Conservation (phyloP, 2,888 invertebrate species). For the Tetropium fuscum region DNA sequence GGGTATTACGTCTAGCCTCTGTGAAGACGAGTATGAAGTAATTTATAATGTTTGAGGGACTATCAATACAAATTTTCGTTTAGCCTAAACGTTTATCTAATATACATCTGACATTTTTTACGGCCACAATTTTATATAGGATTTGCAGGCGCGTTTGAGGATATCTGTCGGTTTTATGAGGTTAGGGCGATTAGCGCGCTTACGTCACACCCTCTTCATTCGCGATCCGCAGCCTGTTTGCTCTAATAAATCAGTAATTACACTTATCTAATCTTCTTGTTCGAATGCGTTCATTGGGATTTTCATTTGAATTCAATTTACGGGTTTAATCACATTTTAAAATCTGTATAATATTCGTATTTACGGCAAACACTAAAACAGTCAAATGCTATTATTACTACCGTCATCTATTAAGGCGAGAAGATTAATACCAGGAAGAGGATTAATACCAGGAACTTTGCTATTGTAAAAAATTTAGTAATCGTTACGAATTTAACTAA, state of each 20-base stretch:
- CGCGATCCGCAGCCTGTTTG: conserved; percentile 43
- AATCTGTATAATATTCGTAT: conserved; percentile 48
- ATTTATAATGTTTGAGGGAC: too few relatives aligned
- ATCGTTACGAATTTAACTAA: too few relatives aligned
- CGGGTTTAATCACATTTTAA: conserved; percentile 56
- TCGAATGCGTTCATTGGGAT: conserved; percentile 60
- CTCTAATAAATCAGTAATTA: conserved; percentile 64
- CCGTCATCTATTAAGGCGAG: conserved; percentile 24
- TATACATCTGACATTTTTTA: conserved; percentile 21
- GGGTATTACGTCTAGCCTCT: too few relatives aligned
- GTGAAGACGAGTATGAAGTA: too few relatives aligned
- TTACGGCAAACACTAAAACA: conserved; percentile 28
- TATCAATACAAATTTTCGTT: conserved; percentile 28
- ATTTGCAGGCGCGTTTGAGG: conserved; percentile 4
- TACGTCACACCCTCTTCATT: conserved; percentile 45
- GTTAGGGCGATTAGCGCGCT: conserved; percentile 23
- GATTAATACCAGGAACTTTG: too few relatives aligned
- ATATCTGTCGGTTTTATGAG: conserved; percentile 13
- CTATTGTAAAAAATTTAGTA: too few relatives aligned
- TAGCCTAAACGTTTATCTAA: conserved; percentile 23
- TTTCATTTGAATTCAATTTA: conserved; percentile 60
- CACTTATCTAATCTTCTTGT: conserved; percentile 64
- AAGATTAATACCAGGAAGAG: conserved; percentile 19
- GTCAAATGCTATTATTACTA: conserved; percentile 16
- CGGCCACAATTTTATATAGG: conserved; percentile 6